Conservation (phyloP, 2,888 invertebrate genomes). For the Dinocampus coccinellae region DNA sequence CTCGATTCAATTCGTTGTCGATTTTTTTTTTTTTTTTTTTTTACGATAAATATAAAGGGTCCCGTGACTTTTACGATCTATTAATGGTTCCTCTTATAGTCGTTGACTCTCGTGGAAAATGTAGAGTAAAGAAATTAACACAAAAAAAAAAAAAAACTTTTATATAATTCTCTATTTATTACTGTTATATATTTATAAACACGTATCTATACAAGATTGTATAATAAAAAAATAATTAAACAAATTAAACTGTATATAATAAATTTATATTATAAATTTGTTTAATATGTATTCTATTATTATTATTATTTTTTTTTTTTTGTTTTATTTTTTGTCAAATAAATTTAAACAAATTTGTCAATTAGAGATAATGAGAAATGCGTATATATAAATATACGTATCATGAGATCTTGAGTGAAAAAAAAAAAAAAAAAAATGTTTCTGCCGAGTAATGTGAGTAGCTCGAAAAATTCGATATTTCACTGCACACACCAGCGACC, state of each 20-base stretch:
- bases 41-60: conserved; percentile 2
- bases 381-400: neutral
- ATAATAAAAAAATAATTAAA: neutral
- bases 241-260: neutral
- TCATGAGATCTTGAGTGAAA: conserved; percentile 1
- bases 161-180: neutral
- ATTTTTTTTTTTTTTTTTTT: neutral
- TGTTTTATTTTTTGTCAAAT: neutral
- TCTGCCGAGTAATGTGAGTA: conserved; percentile 25
- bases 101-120: neutral
- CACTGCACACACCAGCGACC: conserved; percentile 4
- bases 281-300: too few species aligned
- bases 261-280: neutral
- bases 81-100: conserved; percentile 2
- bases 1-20: neutral
- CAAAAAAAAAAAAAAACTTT: neutral
- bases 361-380: conserved; percentile 1
- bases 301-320: neutral
- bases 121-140: neutral
- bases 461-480: conserved; percentile 27
- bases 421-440: neutral
- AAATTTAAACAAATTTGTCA: neutral
- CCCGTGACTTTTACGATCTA: neutral
- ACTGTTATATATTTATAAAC: too few species aligned
- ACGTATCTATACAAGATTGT: neutral